Percentiles rank a stretch among this genome's conserved stretches.
These are phyloP conservation scores for Artibeus jamaicensis DNA, from an alignment of 2,797 vertebrate species.

Conservation along the genomic window DNA sequence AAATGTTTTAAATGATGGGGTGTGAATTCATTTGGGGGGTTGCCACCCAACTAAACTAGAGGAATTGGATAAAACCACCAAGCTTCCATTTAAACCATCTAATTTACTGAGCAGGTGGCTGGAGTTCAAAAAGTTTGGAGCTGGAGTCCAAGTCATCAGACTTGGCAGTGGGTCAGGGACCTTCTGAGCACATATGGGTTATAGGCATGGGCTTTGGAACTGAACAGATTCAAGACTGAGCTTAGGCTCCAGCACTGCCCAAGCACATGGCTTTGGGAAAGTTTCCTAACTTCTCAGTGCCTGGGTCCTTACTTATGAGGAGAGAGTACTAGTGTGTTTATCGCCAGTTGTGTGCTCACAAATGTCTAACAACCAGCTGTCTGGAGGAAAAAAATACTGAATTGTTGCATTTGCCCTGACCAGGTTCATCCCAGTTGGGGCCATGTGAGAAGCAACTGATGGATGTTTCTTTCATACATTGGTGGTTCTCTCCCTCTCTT, in stretches of 20 bases:
- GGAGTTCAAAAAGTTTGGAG: neutral
- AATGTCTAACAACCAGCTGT: neutral
- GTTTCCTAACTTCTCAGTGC: neutral
- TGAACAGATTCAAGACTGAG: neutral
- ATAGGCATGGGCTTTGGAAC: neutral
- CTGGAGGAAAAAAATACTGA: neutral
- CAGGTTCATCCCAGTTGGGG: neutral
- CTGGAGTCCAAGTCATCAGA: neutral
- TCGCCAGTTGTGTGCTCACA: neutral
- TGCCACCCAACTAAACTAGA: neutral
- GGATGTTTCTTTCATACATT: neutral
- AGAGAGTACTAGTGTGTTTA: neutral
- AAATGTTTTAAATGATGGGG: neutral
- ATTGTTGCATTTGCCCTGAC: neutral
- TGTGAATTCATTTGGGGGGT: neutral
- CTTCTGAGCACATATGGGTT: neutral
- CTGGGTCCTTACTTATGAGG: neutral
- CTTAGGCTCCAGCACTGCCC: neutral
- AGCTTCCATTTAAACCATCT: neutral
- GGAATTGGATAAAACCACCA: neutral
- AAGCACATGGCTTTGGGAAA: neutral
- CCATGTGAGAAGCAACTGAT: fast-evolving
- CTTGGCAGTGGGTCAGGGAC: neutral
- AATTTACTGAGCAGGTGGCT: neutral
- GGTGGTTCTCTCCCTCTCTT: neutral